Percentiles rank a stretch among this genome's conserved stretches.
Conservation (phyloP, 2,113 vertebrate species). For the Nycticorax nycticorax region DNA sequence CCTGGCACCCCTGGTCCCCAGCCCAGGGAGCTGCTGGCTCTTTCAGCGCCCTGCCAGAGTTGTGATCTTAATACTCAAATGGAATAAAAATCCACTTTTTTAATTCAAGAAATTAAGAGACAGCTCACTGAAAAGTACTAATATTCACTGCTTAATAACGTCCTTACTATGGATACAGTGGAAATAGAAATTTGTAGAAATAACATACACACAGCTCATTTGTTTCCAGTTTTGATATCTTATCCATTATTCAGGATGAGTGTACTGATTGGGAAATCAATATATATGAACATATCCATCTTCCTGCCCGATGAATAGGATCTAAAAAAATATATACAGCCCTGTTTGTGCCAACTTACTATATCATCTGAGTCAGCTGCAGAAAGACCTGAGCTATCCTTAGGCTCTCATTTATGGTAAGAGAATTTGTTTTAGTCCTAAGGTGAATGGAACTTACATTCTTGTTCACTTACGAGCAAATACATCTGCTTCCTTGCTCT, state of each 20-base stretch:
- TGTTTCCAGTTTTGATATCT: background rate
- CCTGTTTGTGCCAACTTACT: background rate
- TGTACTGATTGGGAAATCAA: background rate
- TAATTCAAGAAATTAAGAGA: background rate
- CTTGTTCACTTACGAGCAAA: background rate
- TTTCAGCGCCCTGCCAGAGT: fast-evolving
- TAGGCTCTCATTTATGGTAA: background rate
- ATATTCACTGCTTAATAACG: background rate
- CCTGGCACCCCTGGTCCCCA: fast-evolving
- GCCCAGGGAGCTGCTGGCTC: background rate
- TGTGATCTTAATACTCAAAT: background rate
- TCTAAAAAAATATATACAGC: background rate
- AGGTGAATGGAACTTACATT: background rate
- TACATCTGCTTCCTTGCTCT: background rate
- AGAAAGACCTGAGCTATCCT: background rate
- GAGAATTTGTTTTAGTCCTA: background rate
- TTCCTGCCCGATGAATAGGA: background rate
- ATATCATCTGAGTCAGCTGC: background rate
- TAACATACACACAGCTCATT: background rate
- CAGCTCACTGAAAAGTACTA: background rate
- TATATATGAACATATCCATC: background rate
- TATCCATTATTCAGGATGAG: background rate
- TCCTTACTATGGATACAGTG: background rate
- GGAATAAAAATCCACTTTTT: background rate
- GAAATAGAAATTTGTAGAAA: background rate